Evolutionary conservation across 64 coral and sea anemone species (phyloP), one percentile per base, ranked within the genome.

Genomic region (Montipora cactus): DNA sequence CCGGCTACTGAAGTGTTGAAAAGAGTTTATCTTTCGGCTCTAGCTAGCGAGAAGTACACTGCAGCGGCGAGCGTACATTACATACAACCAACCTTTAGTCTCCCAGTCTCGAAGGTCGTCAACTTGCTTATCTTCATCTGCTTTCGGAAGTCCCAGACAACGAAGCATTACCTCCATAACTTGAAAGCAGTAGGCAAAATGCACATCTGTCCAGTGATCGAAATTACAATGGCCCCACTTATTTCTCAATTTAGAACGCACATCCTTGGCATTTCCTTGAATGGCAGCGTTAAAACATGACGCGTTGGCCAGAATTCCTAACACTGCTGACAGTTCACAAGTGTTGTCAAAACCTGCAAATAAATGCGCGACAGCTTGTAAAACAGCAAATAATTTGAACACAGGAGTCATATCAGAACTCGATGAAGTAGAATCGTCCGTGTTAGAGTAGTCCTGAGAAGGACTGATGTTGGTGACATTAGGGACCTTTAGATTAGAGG

Each of bases 301-400:
- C 3, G 91, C 83, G 45, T 78, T 79, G 4, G 45, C 53, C 18
- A 93, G 83, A 50, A 93, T 87, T 46, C 91, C 83, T 16, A 93
- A 66, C 25, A 87, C 83, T 51, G 83, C 91, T 23, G 91, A 93
- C 74, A 87, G 12, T 44, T 96, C 95, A 80, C 95, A 96, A 18
- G 95, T 96, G 75, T 64, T 79, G 49, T 96, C 91, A 74, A 96
- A 96, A 8, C 83, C 94, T 95, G 55, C 2, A 91, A 84, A 72
- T 37, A 37, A 37, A 37, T 37, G 0, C 37, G 37, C 37, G 37
- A 37, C 37, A 37, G 37, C 37, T 37, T 37, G 37, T 37, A 37
- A 37, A 37, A 37, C 37, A 37, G 37, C 37, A 37, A 37, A 37
- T 37, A 37, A 37, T 37, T 37, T 37, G 37, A 37, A 37, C 37